Evolutionary conservation across 2,113 vertebrate species (phyloP), one percentile per base, ranked within the genome.

Genomic region (Scolopax mira): DNA sequence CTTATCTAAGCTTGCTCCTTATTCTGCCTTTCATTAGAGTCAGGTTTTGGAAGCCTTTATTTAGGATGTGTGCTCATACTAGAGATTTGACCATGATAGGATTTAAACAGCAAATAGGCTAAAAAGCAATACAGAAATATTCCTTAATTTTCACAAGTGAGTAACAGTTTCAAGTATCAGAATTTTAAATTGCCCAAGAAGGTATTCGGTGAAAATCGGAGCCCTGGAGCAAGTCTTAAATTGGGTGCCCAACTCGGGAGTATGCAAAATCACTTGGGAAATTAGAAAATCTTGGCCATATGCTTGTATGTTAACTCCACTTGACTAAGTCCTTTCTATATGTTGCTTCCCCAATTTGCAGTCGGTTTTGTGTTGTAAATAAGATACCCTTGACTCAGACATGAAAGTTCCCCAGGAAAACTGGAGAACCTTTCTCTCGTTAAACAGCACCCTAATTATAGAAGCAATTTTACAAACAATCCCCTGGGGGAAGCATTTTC

Each of bases 391-490:
- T 81, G 52, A 91, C 75, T 93, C 74, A 91, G 83, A 72, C n/a
- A 2, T 90, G 79, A 97, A 93, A 96, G 83, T 92, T 93, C 75
- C 69, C 41, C 39, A 42, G 79, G 64, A 95, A 88, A 93, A 89
- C 77, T 95, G 69, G 64, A 93, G 75, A 86, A 78, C 72, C 65
- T 73, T 95, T 92, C 77, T 85, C 89, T 88, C 78, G 86, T 94
- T 97, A 91, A 91, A 67, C 35, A 83, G 65, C 90, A 81, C 57
- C 81, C 89, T 95, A 95, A 96, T 96, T 96, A 88, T 48, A 81
- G 89, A 94, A 94, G 87, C 71, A 94, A 79, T 95, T 95, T 95
- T 96, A 39, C 66, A 89, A 95, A 96, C 66, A 95, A 23, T 93
- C 66, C 91, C 79, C 54, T 1, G 7, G 28, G 64, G 88, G 44